These are phyloP conservation scores for Ectropis grisescens DNA, from an alignment of 1,140 invertebrate genomes.

Conservation along the genomic window DNA sequence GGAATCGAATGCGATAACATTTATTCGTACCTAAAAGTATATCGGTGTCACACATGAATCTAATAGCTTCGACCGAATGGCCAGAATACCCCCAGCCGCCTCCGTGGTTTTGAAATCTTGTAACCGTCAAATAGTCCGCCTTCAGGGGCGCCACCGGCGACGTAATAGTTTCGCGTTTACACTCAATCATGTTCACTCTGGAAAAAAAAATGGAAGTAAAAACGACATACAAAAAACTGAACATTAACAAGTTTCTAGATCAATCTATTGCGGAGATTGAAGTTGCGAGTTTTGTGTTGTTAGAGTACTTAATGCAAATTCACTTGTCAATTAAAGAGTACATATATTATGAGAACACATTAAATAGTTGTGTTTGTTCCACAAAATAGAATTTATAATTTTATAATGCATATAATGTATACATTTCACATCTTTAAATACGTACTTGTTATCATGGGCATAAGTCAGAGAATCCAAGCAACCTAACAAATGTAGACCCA, in stretches of 20 bases:
- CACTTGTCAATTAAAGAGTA: too few species aligned
- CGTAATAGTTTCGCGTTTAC: conserved; percentile 31
- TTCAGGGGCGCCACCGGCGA: conserved; percentile 45
- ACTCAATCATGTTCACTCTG: conserved; percentile 36
- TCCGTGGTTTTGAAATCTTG: conserved; percentile 95
- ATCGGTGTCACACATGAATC: conserved; percentile 94
- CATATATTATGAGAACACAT: too few species aligned
- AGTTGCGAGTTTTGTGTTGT: too few species aligned
- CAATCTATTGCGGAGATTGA: too few species aligned
- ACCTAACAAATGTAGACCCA: conserved; percentile 89
- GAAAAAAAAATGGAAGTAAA: conserved; percentile 4
- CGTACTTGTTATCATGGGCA: conserved; percentile 79
- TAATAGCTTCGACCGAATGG: conserved; percentile 94
- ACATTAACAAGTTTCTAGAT: too few species aligned
- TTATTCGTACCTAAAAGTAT: conserved; percentile 79
- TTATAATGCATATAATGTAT: too few species aligned
- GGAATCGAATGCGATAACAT: too few species aligned
- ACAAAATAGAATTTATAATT: too few species aligned
- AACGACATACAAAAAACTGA: too few species aligned
- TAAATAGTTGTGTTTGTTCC: too few species aligned
- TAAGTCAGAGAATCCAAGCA: conserved; percentile 91
- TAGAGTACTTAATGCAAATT: too few species aligned
- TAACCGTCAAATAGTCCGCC: conserved; percentile 86
- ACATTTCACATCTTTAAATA: too few species aligned
- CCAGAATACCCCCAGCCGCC: conserved; percentile 98